Base-by-base conservation (phyloP, 2,113 vertebrate species). In the Vanacampus margaritifer region DNA sequence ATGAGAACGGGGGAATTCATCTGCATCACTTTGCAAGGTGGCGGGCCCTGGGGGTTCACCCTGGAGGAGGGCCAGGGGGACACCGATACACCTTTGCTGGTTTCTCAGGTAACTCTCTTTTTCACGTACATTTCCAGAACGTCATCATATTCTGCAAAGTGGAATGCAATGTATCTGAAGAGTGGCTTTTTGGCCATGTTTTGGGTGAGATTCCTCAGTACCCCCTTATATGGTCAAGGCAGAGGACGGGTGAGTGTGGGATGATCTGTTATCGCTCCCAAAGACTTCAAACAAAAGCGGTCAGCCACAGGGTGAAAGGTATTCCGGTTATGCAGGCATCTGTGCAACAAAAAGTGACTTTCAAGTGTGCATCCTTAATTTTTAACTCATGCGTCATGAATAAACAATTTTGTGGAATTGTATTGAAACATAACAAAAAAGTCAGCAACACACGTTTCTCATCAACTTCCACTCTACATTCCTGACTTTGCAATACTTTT, bases 1-100 rank as follows among this genome's bases (percentile, higher is more conserved):
- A 99, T 98, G 96, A 95, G 94, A 86, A 94, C 93, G 0, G 95
- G 94, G 88, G 95, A 97, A 86, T 96, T 94, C 85, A 89, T 96
- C 86, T 95, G 95, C 88, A 82, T 98, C 24, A 95, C 94, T 56
- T 93, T 99, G 92, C 93, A 87, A 2, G 97, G 95, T 75, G 93
- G 93, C 64, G 93, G 93, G 1, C 97, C 95, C 65, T 99, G 97
- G 97, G 97, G 97, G 43, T 98, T 99, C 90, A 89, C 89, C 62
- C 65, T 99, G 83, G 84, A 91, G 73, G 93, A 95, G 79, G 94
- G 91, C 87, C 92, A 91, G 39, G 81, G 75, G 77, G 95, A 95
- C 73, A 89, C 91, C 74, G 89, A 93, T 69, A 91, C 89, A 83
- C 91, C 93, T 56, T 72, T 98, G 35, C 91, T 94, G 43, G 92